phyloP scores from a whole-genome alignment of 2,113 vertebrate species.

The Ceyx margarethae region DNA sequence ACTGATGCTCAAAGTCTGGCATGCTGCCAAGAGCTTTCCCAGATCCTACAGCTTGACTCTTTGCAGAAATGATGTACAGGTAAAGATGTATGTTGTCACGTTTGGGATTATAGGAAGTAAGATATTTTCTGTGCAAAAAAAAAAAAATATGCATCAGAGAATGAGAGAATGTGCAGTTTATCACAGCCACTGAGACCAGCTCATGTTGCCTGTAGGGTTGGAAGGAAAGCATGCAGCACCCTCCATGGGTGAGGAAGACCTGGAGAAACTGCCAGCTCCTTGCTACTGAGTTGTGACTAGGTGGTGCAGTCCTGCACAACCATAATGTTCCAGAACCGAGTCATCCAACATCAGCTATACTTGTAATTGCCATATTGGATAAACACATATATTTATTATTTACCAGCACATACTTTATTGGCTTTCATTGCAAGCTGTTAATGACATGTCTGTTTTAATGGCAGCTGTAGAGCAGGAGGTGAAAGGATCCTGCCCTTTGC shows the following conservation, averaged over 20 bases:
- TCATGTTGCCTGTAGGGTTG: neutral
- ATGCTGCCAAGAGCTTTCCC: neutral
- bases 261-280: neutral
- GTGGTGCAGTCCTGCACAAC: neutral
- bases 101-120: neutral
- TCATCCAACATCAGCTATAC: neutral
- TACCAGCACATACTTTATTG: slow-evolving; percentile 43
- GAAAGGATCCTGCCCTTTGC: slow-evolving; percentile 22
- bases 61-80: neutral
- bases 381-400: slow-evolving; percentile 60
- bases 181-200: neutral
- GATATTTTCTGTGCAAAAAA: neutral
- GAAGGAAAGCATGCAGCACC: neutral
- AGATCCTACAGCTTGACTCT: neutral
- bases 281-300: neutral
- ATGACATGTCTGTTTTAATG: slow-evolving; percentile 44
- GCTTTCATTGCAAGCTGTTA: slow-evolving; percentile 55
- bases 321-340: slow-evolving; percentile 18
- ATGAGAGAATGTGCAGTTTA: neutral
- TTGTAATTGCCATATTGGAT: slow-evolving; percentile 39
- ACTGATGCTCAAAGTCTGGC: neutral
- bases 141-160: neutral
- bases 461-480: neutral
- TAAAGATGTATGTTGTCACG: neutral
- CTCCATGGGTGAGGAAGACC: neutral